Base-by-base conservation (phyloP, 2,113 vertebrate species). In the Petromus typicus region DNA sequence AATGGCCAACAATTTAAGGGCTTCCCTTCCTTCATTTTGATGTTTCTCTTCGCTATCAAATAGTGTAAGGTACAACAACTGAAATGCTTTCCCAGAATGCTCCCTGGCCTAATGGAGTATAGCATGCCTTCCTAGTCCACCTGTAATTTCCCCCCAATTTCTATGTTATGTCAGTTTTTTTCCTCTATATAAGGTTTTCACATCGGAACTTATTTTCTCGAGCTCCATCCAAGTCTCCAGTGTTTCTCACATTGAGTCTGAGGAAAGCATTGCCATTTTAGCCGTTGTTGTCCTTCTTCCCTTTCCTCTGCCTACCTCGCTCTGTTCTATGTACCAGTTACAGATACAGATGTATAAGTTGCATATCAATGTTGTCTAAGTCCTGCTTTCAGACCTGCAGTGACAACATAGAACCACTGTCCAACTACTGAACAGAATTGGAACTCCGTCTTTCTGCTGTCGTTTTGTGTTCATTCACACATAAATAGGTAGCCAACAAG, bases 31-130 rank as follows among this genome's bases (percentile, higher is more conserved):
- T 93, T 93, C 57, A 75, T 93, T 59, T 80, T 67, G 43, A 59
- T 87, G 86, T 69, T 96, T 96, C 93, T 96, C 93, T 92, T 93
- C 97, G 22, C 0, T 93, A 71, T 96, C 96, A 93, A 96, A 95
- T 96, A 73, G 78, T 73, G 48, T 80, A 86, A 81, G 79, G 43
- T 45, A 56, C 59, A 95, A 78, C 94, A 93, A 56, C 89, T 76
- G 75, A 96, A 86, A 84, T 94, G 71, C 61, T 90, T 96, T 93
- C 92, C 92, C 95, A 97, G 82, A 95, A 86, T 94, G 95, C 93
- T 97, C 89, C 90, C 86, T 95, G 94, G 79, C 51, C 91, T 95
- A 95, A 96, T 96, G 96, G 95, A 17, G 79, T 93, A 92, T 97
- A 94, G 82, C 95, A 91, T 45, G 63, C 86, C 43, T 86, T 93